Evolutionary conservation across 2,888 invertebrate genomes (phyloP).

Genomic region (Romanomermis culicivorax): DNA sequence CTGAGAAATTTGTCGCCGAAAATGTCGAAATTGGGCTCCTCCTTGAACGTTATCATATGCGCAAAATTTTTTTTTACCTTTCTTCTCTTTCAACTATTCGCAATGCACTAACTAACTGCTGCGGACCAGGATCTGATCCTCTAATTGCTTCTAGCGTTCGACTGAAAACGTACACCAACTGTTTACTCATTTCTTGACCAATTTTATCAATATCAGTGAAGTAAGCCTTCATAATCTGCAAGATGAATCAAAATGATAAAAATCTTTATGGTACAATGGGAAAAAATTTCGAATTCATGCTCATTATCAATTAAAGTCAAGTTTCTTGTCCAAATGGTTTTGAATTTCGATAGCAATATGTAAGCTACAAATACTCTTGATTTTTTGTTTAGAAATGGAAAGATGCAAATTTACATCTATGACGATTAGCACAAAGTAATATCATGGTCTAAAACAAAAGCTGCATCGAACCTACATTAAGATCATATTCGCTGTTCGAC

Average conservation of each 20-base stretch:
- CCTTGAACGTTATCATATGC: not conserved
- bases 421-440: too few species aligned
- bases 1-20: not conserved
- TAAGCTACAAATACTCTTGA: too few species aligned
- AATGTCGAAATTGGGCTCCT: not conserved
- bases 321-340: too few species aligned
- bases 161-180: conserved; percentile 64
- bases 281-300: conserved; percentile 10
- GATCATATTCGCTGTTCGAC: conserved; percentile 41
- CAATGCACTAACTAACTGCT: conserved; percentile 64
- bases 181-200: conserved; percentile 67
- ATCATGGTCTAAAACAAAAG: too few species aligned
- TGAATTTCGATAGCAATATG: too few species aligned
- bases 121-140: conserved; percentile 47
- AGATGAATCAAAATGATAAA: not conserved
- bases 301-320: not conserved
- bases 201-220: conserved; percentile 82
- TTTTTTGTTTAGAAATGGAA: too few species aligned
- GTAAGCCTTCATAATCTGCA: conserved; percentile 62
- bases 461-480: conserved; percentile 9
- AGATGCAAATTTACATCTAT: too few species aligned
- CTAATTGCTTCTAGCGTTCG: conserved; percentile 77
- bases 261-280: not conserved
- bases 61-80: conserved; percentile 39
- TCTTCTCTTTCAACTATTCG: conserved; percentile 92